Percentiles rank a stretch among this genome's conserved stretches.
Conservation (phyloP, 2,113 vertebrate species). For the Brachionichthys hirsutus region DNA sequence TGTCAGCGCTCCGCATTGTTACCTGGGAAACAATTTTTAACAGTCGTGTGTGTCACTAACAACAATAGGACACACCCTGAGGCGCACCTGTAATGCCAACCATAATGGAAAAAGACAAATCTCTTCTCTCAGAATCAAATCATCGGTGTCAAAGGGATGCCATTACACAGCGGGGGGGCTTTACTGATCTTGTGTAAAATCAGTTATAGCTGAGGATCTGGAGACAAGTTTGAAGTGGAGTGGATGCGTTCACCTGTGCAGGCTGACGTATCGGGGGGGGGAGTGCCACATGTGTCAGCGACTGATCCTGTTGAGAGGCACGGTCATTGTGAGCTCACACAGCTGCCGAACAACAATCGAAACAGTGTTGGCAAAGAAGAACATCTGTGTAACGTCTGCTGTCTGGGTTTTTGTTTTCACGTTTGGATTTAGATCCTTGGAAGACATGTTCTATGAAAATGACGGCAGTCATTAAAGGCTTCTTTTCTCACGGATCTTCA, state of each 20-base stretch:
- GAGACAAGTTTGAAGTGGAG: not conserved
- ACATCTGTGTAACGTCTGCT: not conserved
- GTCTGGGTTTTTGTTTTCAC: constrained; percentile 10
- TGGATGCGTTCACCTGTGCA: not conserved
- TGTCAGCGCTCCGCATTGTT: constrained; percentile 22
- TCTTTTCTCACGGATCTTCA: constrained; percentile 6
- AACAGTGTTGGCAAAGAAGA: not conserved
- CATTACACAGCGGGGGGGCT: not conserved
- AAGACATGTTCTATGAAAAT: constrained; percentile 38
- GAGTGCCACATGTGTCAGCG: constrained; percentile 39
- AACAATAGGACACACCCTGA: constrained; percentile 50
- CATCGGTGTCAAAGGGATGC: not conserved
- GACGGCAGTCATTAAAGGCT: constrained; percentile 18
- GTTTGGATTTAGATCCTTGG: constrained; percentile 6
- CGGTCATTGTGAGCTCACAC: constrained; percentile 5
- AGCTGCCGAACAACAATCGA: not conserved
- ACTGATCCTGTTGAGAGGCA: constrained; percentile 16
- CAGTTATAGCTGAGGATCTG: not conserved
- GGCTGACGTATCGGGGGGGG: constrained; percentile 40
- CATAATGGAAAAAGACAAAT: constrained; percentile 4
- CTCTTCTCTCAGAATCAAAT: not conserved
- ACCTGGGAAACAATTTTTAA: constrained; percentile 32
- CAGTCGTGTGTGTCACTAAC: constrained; percentile 1
- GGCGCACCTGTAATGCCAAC: constrained; percentile 22
- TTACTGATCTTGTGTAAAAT: not conserved